Base-by-base conservation (phyloP, 2,888 invertebrate species). In the Pemphredon lugubris region DNA sequence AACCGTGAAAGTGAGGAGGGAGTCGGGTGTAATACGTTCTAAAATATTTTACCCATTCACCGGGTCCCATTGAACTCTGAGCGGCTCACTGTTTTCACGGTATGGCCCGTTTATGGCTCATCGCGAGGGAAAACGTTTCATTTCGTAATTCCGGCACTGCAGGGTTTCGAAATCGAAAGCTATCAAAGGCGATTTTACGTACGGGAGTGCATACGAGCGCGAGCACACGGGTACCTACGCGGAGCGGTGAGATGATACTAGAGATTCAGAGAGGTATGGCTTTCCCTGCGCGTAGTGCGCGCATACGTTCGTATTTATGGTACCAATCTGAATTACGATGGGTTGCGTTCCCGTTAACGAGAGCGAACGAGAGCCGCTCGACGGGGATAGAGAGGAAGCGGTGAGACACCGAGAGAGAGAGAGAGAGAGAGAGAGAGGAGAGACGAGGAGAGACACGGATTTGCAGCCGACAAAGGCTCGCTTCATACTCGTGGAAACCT, bases 261-360 rank as follows among this genome's bases (percentile, higher is more conserved):
- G 7, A 23, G 23, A 45, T 23, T n/a, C 45, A 45, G 2, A 16
- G 26, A 2, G 30, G 51, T 30, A 30, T 4, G 20, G 16, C 32
- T 44, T 4, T 2, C 34, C 21, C 13, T 30, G 11, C 9, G 26
- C 20, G 34, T 51, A 6, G 37, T 14, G n/a, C 45, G 18, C 18
- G 20, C 30, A 45, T 26, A 45, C 34, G 55, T 44, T 42, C 53
- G 66, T 69, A 66, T 79, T 80, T 80, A 79, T 53, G 74, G 51
- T 39, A 63, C 34, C 53, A 59, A 74, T 77, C 67, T 68, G 66
- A 74, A 80, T 79, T 69, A 58, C 77, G 74, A 77, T 66, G 68
- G 54, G 37, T n/a, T 30, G 70, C 69, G 50, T 73, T 79, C 74
- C 64, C 69, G 72, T 78, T 78, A 75, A 78, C 78, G 60, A 73